Evolutionary conservation across 2,797 vertebrate genomes (phyloP).

Genomic region (Pteronotus mesoamericanus): DNA sequence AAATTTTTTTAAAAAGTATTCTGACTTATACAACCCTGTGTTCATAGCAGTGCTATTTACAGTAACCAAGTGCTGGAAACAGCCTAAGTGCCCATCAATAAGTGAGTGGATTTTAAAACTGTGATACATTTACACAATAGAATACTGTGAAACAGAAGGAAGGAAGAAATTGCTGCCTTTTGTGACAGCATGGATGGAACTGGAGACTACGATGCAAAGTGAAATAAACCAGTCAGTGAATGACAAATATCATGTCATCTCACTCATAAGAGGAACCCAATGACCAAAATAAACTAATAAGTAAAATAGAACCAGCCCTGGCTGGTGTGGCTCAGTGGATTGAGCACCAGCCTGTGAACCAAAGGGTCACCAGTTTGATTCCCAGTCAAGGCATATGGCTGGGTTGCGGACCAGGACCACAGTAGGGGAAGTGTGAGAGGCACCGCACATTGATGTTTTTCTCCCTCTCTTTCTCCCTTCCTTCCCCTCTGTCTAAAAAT

Average conservation of each 20-base stretch:
- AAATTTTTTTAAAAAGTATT: not conserved
- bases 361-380: too few relatives aligned
- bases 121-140: not conserved
- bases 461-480: too few relatives aligned
- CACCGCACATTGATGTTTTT: too few relatives aligned
- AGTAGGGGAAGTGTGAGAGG: too few relatives aligned
- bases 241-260: not conserved
- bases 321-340: too few relatives aligned
- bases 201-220: not conserved
- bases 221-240: not conserved
- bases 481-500: too few relatives aligned
- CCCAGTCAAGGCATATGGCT: too few relatives aligned
- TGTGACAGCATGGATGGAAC: not conserved
- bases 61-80: not conserved
- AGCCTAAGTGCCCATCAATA: not conserved
- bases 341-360: too few relatives aligned
- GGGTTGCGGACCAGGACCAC: too few relatives aligned
- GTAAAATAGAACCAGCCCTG: not conserved
- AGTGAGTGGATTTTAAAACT: not conserved
- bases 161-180: not conserved
- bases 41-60: not conserved
- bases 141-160: not conserved
- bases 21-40: not conserved
- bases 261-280: not conserved
- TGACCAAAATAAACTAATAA: not conserved